Base-by-base conservation (phyloP, 2,113 vertebrate genomes). In the Mormyrus iriodes region DNA sequence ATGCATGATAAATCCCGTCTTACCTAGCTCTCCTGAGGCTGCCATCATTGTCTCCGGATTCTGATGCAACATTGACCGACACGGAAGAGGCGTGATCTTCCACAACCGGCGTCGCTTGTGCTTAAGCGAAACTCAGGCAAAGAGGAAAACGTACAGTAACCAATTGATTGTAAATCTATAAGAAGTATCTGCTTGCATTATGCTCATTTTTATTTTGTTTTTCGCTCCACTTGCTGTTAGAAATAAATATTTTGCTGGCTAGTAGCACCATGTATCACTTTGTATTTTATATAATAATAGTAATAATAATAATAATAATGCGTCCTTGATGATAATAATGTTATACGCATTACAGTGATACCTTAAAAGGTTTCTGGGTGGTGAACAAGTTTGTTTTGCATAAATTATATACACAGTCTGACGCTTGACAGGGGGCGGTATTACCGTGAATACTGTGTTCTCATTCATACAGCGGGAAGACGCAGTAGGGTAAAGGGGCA, bases 61-160 rank as follows among this genome's bases (percentile, higher is more conserved):
- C 95, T 96, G 96, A 96, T 96, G 96, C 96, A 96, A 96, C 94
- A 95, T 93, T 92, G 94, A 93, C 92, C 94, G 94, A 94, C 88
- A 92, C 93, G 93, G 94, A 94, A 95, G 69, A 89, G 90, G 69
- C 52, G 73, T 83, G 61, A 39, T 58, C 52, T 83, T 51, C 39
- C 44, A 13, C n/a, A n/a, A 51, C 42, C 42, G 84, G 49, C 27
- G n/a, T 27, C 48, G 39, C 44, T 6, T 82, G 42, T 17, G 13
- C 39, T 83, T 83, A 8, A 17, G 21, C 19, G 39, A 31, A 44
- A 27, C 10, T 31, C 69, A 9, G 42, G 19, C 15, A 10, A 24
- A 19, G 6, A 48, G 39, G 42, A 39, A 35, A 19, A 48, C 17
- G 31, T 10, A 39, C 21, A 83, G 8, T 48, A 39, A 76, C 69